Evolutionary conservation across 2,888 invertebrate species (phyloP).

Genomic region (Stegana nigrithorax): DNA sequence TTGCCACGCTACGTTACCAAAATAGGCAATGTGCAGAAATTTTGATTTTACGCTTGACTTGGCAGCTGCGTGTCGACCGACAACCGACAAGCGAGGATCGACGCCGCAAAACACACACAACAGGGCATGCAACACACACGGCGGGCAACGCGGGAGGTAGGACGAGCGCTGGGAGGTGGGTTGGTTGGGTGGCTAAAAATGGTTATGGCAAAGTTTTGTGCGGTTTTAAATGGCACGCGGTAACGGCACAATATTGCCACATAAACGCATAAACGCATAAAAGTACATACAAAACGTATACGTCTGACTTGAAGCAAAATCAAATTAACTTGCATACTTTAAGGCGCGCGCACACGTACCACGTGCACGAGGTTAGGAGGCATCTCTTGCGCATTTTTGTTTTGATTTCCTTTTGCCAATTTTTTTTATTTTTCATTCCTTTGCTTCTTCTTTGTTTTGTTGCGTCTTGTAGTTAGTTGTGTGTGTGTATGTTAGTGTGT

Average conservation of each 20-base stretch:
- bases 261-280: too few species aligned
- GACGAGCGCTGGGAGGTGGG: too few species aligned
- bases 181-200: too few species aligned
- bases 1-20: too few species aligned
- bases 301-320: constrained; percentile 47
- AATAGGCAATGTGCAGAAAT: constrained; percentile 58
- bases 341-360: constrained; percentile 18
- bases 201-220: not conserved
- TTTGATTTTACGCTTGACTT: constrained; percentile 57
- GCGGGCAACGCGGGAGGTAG: too few species aligned
- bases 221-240: constrained; percentile 3
- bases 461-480: too few species aligned
- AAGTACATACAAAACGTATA: too few species aligned
- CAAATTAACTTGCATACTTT: constrained; percentile 59
- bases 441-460: not conserved
- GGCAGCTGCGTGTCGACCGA: constrained; percentile 43
- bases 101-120: not conserved
- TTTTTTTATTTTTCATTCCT: not conserved
- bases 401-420: not conserved
- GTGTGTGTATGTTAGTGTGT: too few species aligned
- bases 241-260: too few species aligned
- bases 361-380: constrained; percentile 42
- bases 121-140: too few species aligned
- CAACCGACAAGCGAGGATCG: too few species aligned
- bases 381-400: too few species aligned